Base-by-base conservation (phyloP, 1,140 invertebrate genomes). In the Polypedilum vanderplanki region DNA sequence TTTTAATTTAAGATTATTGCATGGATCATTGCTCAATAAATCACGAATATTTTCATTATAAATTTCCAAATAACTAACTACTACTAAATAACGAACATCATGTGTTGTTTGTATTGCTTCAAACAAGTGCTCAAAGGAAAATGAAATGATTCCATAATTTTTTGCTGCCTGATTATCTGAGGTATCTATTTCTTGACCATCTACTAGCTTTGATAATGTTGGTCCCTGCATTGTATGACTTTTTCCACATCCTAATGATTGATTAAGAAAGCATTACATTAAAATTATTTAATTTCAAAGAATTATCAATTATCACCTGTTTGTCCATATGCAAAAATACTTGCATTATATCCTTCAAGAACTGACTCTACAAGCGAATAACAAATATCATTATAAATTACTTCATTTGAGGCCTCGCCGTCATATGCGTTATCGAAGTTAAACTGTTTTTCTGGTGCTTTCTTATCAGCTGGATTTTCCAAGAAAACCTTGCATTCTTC, bases 31-130 rank as follows among this genome's bases (percentile, higher is more conserved):
- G 65, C 20, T 70, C 0, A 95, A 81, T 7, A 95, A 83, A 82
- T 94, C 94, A 67, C 91, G 83, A 75, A 95, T 89, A 80, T 92
- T 91, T 84, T 96, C 94, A 83, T 96, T 97, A 83, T 97, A 96
- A 70, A 97, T 97, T 83, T 98, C 96, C 64, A 97, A 86, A 81
- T 96, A 98, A 73, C 93, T 95, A n/a, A 94, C 89, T 75, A 96
- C 86, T 0, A 95, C 93, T 65, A 98, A 84, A 82, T 93, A 98
- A 81, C 95, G 93, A 18, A 89, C 89, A 75, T 90, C 87, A 70
- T 90, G 89, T 10, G 91, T 88, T 0, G 94, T 91, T 8, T 93
- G 89, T 41, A 95, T 96, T 0, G 93, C 92, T 82, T 97, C 94
- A 84, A 97, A 98, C 70, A 97, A 88, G 78, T 97, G 95, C 79